Evolutionary conservation across 2,113 vertebrate species (phyloP).

Genomic region (Oenanthe melanoleuca): DNA sequence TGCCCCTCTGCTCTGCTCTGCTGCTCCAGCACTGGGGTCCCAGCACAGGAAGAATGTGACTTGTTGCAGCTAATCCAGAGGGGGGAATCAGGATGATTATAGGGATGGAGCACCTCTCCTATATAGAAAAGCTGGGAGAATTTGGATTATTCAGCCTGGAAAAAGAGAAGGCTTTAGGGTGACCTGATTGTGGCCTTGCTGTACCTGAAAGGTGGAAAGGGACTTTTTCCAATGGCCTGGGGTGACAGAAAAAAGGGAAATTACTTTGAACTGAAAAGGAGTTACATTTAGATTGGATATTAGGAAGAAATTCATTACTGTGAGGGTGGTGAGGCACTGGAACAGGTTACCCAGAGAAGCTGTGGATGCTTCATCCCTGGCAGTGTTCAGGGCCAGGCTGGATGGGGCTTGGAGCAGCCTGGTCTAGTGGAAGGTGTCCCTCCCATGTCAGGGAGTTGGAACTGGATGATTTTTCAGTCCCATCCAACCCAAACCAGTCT

Average conservation of each 20-base stretch:
- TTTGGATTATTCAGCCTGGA: neutral
- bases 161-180: neutral
- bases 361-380: neutral
- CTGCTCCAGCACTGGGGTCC: neutral
- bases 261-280: neutral
- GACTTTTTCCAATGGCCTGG: neutral
- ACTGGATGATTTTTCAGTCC: neutral
- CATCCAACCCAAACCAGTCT: neutral
- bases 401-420: neutral
- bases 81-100: neutral
- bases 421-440: neutral
- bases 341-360: neutral
- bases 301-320: neutral
- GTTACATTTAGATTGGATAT: neutral
- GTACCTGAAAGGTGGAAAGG: neutral
- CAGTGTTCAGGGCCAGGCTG: neutral
- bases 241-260: neutral
- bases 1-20: neutral
- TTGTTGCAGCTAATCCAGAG: accelerated
- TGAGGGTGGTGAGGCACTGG: neutral
- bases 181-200: neutral
- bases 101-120: neutral
- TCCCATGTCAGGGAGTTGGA: neutral
- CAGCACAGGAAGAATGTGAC: neutral
- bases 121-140: neutral